phyloP scores from a whole-genome alignment of 2,888 invertebrate species.

The Leucophora obtusa region DNA sequence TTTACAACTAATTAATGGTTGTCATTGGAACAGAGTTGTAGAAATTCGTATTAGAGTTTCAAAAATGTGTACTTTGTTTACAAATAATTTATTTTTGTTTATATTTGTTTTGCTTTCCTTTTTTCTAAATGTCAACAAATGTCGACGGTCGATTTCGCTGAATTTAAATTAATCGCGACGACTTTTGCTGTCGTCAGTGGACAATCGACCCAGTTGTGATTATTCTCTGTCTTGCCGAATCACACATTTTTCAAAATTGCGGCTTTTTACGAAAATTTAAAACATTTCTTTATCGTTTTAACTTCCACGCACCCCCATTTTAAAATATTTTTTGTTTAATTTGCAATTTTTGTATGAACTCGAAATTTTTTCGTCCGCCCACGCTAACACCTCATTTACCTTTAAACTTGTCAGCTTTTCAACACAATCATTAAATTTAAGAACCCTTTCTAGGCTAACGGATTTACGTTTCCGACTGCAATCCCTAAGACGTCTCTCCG shows the following conservation, averaged over 20 bases:
- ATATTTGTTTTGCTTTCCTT: no score
- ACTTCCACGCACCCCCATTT: neutral
- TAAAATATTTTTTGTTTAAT: conserved; percentile 59
- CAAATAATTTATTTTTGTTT: no score
- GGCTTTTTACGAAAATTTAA: neutral
- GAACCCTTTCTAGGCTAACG: conserved; percentile 82
- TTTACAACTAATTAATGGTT: no score
- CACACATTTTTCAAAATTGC: neutral
- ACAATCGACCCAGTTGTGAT: no score
- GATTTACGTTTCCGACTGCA: conserved; percentile 89
- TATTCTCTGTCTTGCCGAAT: neutral
- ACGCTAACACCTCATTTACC: conserved; percentile 74
- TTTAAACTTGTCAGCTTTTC: conserved; percentile 52
- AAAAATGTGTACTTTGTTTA: no score
- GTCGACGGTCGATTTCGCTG: no score
- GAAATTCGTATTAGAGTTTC: no score
- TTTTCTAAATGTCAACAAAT: no score
- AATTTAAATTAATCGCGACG: no score
- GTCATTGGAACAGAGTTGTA: no score
- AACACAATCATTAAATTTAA: conserved; percentile 70
- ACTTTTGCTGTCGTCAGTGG: no score
- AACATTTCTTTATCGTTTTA: neutral
- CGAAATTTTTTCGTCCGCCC: conserved; percentile 78
- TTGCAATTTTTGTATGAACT: conserved; percentile 74
- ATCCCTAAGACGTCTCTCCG: conserved; percentile 89